Conservation (phyloP, 2,797 vertebrate species). For the Microtus agrestis region DNA sequence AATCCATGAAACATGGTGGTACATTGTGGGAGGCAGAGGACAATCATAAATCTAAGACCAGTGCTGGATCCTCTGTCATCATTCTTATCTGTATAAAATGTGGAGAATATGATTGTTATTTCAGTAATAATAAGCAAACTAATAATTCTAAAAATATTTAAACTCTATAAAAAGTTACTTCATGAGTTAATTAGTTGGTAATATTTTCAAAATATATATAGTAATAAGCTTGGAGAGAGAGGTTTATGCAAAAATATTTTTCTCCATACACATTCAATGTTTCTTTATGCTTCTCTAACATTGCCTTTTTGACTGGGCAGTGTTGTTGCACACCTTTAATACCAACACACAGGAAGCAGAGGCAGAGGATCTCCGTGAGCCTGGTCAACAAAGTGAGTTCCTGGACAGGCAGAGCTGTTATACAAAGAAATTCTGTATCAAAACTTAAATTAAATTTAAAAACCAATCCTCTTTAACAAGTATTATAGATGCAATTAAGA, state of each 20-base stretch:
- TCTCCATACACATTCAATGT: constrained; percentile 13
- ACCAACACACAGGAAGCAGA: not conserved
- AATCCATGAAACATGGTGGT: not conserved
- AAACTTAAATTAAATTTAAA: too few species aligned
- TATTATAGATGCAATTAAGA: constrained; percentile 36
- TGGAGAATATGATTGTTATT: not conserved
- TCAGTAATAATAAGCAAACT: constrained; percentile 28
- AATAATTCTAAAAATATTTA: constrained; percentile 30
- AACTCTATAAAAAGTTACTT: constrained; percentile 59
- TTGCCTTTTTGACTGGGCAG: not conserved
- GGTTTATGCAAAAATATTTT: not conserved
- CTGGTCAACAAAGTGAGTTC: not conserved
- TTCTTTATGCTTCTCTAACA: constrained; percentile 1
- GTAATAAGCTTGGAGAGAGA: constrained; percentile 32
- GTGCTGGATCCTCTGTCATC: not conserved
- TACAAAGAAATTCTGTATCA: not conserved
- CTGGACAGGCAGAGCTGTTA: not conserved
- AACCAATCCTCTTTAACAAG: constrained; percentile 26
- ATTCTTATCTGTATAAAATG: constrained; percentile 36
- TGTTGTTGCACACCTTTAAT: not conserved
- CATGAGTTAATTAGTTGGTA: constrained; percentile 55
- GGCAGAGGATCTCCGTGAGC: not conserved
- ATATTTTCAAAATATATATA: constrained; percentile 50
- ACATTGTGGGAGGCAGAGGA: not conserved
- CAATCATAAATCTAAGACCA: not conserved